Base-by-base conservation (phyloP, 2,888 invertebrate species). In the Drosophila mayaguana region DNA sequence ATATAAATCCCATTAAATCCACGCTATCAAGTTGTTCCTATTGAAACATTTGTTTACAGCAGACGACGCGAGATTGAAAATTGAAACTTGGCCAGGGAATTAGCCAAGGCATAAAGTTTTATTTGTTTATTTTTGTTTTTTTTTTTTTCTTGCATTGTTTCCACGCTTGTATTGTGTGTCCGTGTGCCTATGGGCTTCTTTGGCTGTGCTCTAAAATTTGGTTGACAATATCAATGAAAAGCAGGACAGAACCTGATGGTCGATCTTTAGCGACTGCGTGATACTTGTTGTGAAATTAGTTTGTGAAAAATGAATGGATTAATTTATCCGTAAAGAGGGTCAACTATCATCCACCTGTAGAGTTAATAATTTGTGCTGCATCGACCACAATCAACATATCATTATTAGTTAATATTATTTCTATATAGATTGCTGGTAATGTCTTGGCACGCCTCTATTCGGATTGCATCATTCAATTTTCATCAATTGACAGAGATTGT, bases 51-150 rank as follows among this genome's bases (percentile, higher is more conserved):
- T 34, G 36, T 18, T 36, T 36, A 51, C 18, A 3, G 40, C 11
- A 14, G 36, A n/a, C 11, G 18, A 2, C 38, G 14, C n/a, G 28
- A 14, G 53, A 36, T 51, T 70, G 42, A 32, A 60, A 72, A 51
- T 53, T 32, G 46, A 42, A 45, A 62, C 20, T 70, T 46, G 63
- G 28, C 1, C 50, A 25, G 20, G 25, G 18, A 54, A 43, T 67
- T 28, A 40, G 28, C n/a, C 12, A 46, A 7, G 25, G 14, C 20
- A 63, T 9, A 42, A 40, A 46, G 53, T 62, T 59, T 62, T 59
- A 54, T 77, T 72, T 86, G 65, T 81, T 82, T 81, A 81, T 81
- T 83, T 65, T 28, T 28, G 28, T 1, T 28, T 77, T 82, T 81
- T 81, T 81, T 80, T 65, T 72, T 68, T 81, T 72, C 54, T 45